Conservation (phyloP, 2,888 invertebrate species). For the Cryptocephalus primarius region DNA sequence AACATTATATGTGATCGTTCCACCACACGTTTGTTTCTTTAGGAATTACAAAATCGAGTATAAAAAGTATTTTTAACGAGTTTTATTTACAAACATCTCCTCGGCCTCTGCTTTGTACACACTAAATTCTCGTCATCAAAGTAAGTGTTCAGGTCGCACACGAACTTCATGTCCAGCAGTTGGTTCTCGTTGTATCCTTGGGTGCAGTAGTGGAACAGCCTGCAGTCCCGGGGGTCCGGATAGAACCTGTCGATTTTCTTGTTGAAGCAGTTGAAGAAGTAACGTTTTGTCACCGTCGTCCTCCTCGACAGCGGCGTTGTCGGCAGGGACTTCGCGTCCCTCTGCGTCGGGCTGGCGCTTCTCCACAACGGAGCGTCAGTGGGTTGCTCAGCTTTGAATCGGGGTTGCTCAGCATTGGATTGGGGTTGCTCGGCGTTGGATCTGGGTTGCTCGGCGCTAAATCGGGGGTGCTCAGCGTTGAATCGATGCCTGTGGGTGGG, state of each 20-base stretch:
- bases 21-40: not conserved
- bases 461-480: no score
- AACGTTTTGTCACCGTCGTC: conserved; percentile 14
- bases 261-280: conserved; percentile 44
- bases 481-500: conserved; percentile 21
- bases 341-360: conserved; percentile 32
- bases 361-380: conserved; percentile 30
- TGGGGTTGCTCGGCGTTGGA: no score
- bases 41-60: conserved; percentile 1
- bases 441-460: no score
- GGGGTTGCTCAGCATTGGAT: conserved; percentile 1
- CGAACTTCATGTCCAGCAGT: conserved; percentile 48
- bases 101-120: conserved; percentile 37
- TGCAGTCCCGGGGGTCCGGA: conserved; percentile 46
- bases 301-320: conserved; percentile 30
- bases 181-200: conserved; percentile 45
- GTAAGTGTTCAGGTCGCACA: conserved; percentile 46
- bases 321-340: conserved; percentile 21
- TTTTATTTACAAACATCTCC: conserved; percentile 29
- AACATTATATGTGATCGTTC: conserved; percentile 4
- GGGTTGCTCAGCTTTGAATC: conserved; percentile 19
- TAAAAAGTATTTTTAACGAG: conserved; percentile 8
- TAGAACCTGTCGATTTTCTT: conserved; percentile 45
- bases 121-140: conserved; percentile 44
- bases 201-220: conserved; percentile 50